Evolutionary conservation across 30 jellyfish, hydroid and myxozoan species (phyloP).

Genomic region (Phacellophora camtschatica): DNA sequence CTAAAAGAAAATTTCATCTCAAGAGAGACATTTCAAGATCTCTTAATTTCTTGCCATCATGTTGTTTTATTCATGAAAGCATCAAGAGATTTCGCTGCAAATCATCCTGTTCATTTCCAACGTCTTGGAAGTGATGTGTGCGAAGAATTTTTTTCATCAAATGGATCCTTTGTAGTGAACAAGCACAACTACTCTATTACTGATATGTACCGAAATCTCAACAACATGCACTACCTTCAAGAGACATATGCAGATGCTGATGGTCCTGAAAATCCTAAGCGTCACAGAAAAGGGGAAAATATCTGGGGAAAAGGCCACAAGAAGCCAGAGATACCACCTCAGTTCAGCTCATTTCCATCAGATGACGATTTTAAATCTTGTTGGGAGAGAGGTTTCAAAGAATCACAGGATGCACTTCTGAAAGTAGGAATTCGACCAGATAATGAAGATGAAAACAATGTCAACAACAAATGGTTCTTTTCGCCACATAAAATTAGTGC

Average conservation of each 20-base stretch:
- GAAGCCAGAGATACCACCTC: background rate
- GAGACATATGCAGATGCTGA: background rate
- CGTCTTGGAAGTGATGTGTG: background rate
- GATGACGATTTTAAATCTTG: background rate
- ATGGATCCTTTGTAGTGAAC: background rate
- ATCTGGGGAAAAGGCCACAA: background rate
- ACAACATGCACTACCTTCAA: background rate
- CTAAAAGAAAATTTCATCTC: background rate
- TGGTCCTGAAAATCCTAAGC: background rate
- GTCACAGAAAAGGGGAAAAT: background rate
- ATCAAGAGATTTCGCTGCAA: background rate
- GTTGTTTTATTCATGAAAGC: background rate
- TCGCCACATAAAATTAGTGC: background rate
- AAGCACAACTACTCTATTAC: background rate
- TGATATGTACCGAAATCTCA: background rate
- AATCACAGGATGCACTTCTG: background rate
- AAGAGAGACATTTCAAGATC: background rate
- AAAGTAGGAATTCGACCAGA: background rate
- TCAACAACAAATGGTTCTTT: constrained; percentile 11
- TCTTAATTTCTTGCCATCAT: background rate
- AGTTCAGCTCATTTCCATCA: background rate
- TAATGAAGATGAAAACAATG: background rate
- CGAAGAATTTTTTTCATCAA: background rate
- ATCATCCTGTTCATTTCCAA: background rate
- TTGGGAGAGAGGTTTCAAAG: background rate